A percentile compares a stretch with the other conserved stretches of the same genome.
phyloP scores from a whole-genome alignment of 2,113 vertebrate species.

The Melospiza georgiana region DNA sequence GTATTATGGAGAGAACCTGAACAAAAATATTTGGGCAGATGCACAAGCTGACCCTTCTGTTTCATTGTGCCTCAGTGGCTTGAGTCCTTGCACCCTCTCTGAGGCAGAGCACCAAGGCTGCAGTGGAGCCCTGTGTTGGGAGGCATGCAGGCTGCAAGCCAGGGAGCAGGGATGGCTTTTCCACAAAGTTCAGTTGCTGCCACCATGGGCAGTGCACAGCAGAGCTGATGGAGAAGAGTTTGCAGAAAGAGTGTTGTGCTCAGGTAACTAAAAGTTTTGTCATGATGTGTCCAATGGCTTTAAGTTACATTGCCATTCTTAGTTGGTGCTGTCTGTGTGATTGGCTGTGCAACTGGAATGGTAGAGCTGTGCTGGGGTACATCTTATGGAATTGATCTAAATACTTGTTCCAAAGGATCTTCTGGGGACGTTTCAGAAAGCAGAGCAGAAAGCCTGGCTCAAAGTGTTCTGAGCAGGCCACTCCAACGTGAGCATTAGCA shows the following conservation, averaged over 20 bases:
- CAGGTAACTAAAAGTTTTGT: neutral
- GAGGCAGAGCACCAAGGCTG: neutral
- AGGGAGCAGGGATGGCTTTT: neutral
- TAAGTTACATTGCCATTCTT: accelerated
- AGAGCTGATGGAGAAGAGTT: neutral
- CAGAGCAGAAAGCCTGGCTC: neutral
- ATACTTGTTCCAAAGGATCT: neutral
- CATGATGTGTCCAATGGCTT: neutral
- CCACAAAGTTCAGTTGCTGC: accelerated
- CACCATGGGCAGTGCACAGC: neutral
- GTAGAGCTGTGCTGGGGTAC: neutral
- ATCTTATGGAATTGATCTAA: neutral
- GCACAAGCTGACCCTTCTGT: neutral
- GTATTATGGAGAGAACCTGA: neutral
- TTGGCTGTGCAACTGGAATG: neutral
- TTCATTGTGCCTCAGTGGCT: neutral
- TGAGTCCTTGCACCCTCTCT: neutral
- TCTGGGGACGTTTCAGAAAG: neutral
- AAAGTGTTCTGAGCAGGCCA: neutral
- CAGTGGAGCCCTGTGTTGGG: accelerated
- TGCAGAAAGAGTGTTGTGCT: neutral
- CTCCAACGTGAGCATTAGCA: neutral
- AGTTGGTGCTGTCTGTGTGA: neutral
- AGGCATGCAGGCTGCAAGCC: neutral
- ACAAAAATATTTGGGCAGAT: accelerated